These are phyloP conservation scores for Eulemur coronatus DNA, from an alignment of 2,797 vertebrate species.

Conservation along the genomic window DNA sequence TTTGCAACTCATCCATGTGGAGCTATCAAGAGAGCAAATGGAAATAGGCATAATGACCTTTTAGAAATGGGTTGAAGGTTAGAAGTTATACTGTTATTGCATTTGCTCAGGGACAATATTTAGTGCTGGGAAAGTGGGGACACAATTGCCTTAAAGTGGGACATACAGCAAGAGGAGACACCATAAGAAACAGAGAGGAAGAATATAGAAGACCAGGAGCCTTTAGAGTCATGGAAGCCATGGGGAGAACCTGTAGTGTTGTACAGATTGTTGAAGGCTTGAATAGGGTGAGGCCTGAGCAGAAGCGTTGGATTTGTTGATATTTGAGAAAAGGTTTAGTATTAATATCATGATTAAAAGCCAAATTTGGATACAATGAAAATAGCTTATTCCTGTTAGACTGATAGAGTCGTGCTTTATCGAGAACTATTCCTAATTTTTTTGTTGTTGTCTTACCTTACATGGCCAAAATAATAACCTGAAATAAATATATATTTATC, in stretches of 20 bases:
- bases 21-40: not conserved
- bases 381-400: slow-evolving; percentile 29
- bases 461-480: not conserved
- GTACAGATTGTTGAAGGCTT: not conserved
- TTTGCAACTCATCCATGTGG: not conserved
- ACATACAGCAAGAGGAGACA: not conserved
- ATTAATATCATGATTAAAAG: slow-evolving; percentile 26
- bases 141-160: not conserved
- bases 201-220: not conserved
- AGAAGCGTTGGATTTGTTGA: not conserved
- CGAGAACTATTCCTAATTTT: not conserved
- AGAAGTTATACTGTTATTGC: not conserved
- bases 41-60: not conserved
- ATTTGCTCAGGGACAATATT: not conserved
- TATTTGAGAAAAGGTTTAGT: not conserved
- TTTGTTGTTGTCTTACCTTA: not conserved
- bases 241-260: not conserved
- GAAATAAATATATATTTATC: not conserved
- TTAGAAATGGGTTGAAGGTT: not conserved
- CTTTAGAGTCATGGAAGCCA: not conserved
- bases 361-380: not conserved
- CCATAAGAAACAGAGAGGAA: not conserved
- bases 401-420: not conserved
- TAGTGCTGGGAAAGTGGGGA: not conserved
- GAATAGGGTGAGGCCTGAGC: not conserved